Conservation (phyloP, 1,140 invertebrate genomes). For the Drosophila athabasca region DNA sequence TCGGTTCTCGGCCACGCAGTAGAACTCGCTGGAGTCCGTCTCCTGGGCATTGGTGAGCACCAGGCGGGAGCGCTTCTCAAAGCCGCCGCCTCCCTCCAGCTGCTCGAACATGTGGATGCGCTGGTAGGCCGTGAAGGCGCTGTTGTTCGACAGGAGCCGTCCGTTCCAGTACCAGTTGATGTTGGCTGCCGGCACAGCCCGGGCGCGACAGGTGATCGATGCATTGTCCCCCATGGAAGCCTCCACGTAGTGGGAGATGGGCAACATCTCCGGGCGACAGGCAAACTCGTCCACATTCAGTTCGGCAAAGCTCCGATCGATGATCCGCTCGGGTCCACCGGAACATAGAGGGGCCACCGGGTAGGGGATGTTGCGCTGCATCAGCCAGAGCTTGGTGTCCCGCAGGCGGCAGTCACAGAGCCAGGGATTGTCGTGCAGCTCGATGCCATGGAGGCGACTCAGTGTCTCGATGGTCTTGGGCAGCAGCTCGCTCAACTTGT, state of each 20-base stretch:
- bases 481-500: slow-evolving; percentile 89
- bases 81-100: slow-evolving; percentile 84
- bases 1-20: slow-evolving; percentile 95
- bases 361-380: slow-evolving; percentile 92
- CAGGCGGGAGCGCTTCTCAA: slow-evolving; percentile 90
- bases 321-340: slow-evolving; percentile 87
- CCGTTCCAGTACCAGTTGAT: slow-evolving; percentile 96
- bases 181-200: slow-evolving; percentile 91
- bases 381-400: slow-evolving; percentile 92
- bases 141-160: slow-evolving; percentile 90
- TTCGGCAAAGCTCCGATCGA: slow-evolving; percentile 89
- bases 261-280: slow-evolving; percentile 92
- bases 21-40: slow-evolving; percentile 94
- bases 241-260: slow-evolving; percentile 90
- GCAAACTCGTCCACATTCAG: slow-evolving; percentile 93
- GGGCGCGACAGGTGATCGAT: slow-evolving; percentile 91
- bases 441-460: slow-evolving; percentile 90
- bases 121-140: slow-evolving; percentile 91
- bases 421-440: slow-evolving; percentile 96
- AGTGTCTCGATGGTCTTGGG: slow-evolving; percentile 89
- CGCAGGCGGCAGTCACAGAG: slow-evolving; percentile 93
- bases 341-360: slow-evolving; percentile 90
- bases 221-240: slow-evolving; percentile 92
- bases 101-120: slow-evolving; percentile 91
- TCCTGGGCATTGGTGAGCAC: slow-evolving; percentile 94